Evolutionary conservation across 2,113 vertebrate genomes (phyloP).

Genomic region (Nipponia nippon): DNA sequence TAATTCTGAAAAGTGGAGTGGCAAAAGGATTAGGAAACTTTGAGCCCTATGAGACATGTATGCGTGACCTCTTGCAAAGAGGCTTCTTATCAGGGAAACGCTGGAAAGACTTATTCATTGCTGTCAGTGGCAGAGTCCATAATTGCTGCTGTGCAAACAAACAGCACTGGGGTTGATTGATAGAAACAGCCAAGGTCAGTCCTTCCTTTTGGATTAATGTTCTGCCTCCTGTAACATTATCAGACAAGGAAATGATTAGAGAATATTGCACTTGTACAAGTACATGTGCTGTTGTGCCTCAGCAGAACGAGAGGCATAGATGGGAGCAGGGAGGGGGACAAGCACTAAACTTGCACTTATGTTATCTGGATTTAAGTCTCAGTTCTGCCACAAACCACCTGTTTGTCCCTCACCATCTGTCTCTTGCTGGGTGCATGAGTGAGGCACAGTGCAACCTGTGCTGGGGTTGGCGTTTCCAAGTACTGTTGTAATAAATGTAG

Average conservation of each 20-base stretch:
- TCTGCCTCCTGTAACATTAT: neutral
- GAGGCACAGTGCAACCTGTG: neutral
- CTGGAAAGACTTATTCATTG: neutral
- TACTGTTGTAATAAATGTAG: neutral
- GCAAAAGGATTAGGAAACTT: neutral
- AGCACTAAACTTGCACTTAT: neutral
- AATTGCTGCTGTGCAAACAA: neutral
- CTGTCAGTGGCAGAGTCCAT: neutral
- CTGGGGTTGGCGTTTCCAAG: neutral
- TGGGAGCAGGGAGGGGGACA: neutral
- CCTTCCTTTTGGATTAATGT: neutral
- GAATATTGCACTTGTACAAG: neutral
- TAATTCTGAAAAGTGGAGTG: neutral
- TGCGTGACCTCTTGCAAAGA: neutral
- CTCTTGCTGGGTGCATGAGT: neutral
- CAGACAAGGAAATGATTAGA: neutral
- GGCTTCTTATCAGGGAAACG: neutral
- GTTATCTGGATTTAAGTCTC: neutral
- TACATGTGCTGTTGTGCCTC: neutral
- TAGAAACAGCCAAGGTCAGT: neutral
- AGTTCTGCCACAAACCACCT: neutral
- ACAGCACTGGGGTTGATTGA: neutral
- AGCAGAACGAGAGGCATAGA: neutral
- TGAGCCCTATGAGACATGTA: neutral
- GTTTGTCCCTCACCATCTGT: neutral